Percentiles rank a stretch among this genome's conserved stretches.
Conservation (phyloP, 1,140 invertebrate species). For the Patella vulgata region DNA sequence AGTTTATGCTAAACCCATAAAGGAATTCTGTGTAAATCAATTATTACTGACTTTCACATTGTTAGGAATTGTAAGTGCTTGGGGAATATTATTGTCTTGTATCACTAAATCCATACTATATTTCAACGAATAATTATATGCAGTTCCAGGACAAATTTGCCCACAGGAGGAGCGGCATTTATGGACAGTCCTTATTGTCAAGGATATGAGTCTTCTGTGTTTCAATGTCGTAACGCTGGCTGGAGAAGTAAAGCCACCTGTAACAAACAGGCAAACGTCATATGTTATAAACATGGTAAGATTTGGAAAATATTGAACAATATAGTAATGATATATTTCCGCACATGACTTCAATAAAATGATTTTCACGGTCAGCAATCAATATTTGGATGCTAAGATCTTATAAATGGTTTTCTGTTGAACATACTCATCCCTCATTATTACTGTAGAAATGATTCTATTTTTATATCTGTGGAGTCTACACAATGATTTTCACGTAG, state of each 20-base stretch:
- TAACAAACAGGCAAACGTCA: constrained; percentile 4
- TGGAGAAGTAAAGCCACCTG: neutral
- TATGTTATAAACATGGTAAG: constrained; percentile 22
- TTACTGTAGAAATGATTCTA: neutral
- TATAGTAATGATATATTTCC: too few species aligned
- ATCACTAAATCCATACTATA: too few species aligned
- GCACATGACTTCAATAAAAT: neutral
- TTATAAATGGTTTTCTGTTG: neutral
- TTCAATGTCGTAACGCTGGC: constrained; percentile 20
- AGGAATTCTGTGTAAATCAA: too few species aligned
- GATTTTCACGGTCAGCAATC: too few species aligned
- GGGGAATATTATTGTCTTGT: too few species aligned
- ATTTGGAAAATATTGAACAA: neutral
- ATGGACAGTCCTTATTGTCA: constrained; percentile 5
- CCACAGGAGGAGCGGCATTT: neutral
- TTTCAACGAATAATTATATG: too few species aligned
- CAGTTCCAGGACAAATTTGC: too few species aligned
- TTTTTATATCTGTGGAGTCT: neutral
- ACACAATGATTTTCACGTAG: neutral
- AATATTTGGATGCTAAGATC: too few species aligned
- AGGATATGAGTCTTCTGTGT: constrained; percentile 18
- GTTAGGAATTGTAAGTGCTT: too few species aligned
- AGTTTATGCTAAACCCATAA: too few species aligned
- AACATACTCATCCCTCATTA: too few species aligned
- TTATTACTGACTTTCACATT: too few species aligned